Conservation (phyloP, 2,888 invertebrate species). For the Stegophylla sp. region DNA sequence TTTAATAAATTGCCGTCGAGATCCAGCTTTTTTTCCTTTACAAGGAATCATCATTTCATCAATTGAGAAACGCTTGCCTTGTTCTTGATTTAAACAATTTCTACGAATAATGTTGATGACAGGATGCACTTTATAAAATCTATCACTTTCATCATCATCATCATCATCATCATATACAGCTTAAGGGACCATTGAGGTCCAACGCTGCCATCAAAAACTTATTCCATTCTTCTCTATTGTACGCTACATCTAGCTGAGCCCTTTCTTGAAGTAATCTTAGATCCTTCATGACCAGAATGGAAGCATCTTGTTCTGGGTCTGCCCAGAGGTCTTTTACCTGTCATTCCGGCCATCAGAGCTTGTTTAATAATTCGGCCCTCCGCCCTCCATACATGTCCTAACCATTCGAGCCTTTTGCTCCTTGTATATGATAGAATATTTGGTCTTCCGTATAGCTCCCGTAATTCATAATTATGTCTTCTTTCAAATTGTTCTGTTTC, state of each 20-base stretch:
- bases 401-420: too few relatives aligned
- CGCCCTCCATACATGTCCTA: too few relatives aligned
- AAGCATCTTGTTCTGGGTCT: too few relatives aligned
- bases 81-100: slow-evolving; percentile 61
- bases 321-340: too few relatives aligned
- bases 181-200: too few relatives aligned
- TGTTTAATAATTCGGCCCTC: too few relatives aligned
- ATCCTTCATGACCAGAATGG: too few relatives aligned
- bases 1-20: slow-evolving; percentile 63
- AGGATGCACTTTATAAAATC: slow-evolving; percentile 44
- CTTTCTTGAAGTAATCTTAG: too few relatives aligned
- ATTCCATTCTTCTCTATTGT: too few relatives aligned
- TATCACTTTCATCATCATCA: slow-evolving; percentile 4
- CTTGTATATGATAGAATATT: background rate
- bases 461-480: background rate
- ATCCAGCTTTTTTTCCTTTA: slow-evolving; percentile 64
- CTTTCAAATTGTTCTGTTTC: background rate
- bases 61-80: slow-evolving; percentile 62
- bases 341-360: too few relatives aligned
- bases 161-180: slow-evolving; percentile 27
- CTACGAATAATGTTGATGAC: slow-evolving; percentile 25
- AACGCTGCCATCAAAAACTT: too few relatives aligned
- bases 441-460: background rate
- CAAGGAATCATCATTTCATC: slow-evolving; percentile 64
- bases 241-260: too few relatives aligned